Conservation (phyloP, 1,140 invertebrate genomes). For the Drosophila bocqueti region DNA sequence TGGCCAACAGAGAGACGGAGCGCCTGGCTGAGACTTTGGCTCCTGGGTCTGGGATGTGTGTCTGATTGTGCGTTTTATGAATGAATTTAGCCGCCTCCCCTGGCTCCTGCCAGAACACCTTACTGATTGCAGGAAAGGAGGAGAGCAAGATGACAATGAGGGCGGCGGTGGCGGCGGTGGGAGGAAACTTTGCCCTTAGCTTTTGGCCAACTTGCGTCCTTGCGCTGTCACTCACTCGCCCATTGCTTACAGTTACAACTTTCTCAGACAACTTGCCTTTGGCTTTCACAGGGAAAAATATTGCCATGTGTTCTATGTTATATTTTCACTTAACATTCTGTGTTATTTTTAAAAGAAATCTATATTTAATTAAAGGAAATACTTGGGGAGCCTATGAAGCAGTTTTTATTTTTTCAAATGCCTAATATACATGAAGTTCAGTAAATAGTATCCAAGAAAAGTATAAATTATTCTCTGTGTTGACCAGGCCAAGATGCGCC, state of each 20-base stretch:
- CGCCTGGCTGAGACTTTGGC: conserved; percentile 15
- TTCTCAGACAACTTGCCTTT: conserved; percentile 36
- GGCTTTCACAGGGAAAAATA: conserved; percentile 6
- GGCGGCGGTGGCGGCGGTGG: conserved; percentile 21
- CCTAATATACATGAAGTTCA: background rate
- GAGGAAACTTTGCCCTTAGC: conserved; percentile 69
- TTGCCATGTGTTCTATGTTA: background rate
- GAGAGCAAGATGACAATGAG: conserved; percentile 60
- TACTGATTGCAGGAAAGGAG: conserved; percentile 31
- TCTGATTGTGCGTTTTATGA: conserved; percentile 68
- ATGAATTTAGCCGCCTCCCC: conserved; percentile 65
- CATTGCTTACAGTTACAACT: conserved; percentile 73
- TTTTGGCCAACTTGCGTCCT: conserved; percentile 20
- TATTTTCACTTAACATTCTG: background rate
- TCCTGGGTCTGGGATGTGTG: conserved; percentile 32
- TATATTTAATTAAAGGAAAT: background rate
- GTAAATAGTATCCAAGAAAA: background rate
- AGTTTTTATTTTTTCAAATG: too few relatives aligned
- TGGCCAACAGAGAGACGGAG: conserved; percentile 24
- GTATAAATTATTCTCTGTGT: conserved; percentile 7
- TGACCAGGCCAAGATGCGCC: conserved; percentile 8
- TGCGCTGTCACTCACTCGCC: conserved; percentile 45
- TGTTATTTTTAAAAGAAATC: background rate
- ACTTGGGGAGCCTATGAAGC: too few relatives aligned
- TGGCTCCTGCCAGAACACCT: conserved; percentile 29